Base-by-base conservation (phyloP, 1,140 invertebrate genomes). In the Delia radicum region DNA sequence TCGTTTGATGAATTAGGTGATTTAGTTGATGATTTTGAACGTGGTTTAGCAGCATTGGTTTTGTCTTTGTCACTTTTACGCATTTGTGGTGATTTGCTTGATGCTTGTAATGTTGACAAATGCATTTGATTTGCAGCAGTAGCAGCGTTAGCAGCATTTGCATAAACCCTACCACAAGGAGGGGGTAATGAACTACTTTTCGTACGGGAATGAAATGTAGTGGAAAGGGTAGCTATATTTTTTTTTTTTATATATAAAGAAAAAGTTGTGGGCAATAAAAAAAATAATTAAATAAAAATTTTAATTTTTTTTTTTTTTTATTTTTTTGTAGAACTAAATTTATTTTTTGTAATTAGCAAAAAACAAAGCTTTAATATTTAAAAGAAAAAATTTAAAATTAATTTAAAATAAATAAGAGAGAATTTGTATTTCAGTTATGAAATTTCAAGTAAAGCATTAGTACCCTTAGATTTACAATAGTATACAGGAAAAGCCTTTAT, bases 201-300 rank as follows among this genome's bases (percentile, higher is more conserved):
- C 81, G 87, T 87, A 82, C 87, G 87, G 82, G 85, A 85, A 83
- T 87, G 87, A 81, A 85, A 84, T 85, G 87, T 85, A 81, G 87
- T 87, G 81, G 85, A 84, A 81, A 88, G 82, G 86, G 87, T 88
- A 77, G 87, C 87, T 88, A 87, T 82, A 88, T 69, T n/a, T n/a
- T n/a, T 21, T 55, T 55, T 55, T 21, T 55, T 8, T 55, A 6
- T 42, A 3, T 42, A 15, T 42, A 1, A 42, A 42, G n/a, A 42
- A 42, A 55, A 55, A 18, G 5, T 21, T 21, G 48, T 55, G 48
- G 48, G 48, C 21, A 55, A 55, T 55, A 55, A 48, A 55, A 55
- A 18, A 55, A 55, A 18, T 55, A 55, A 55, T 21, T 55, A 55
- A 55, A 55, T 55, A 18, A 55, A 55, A 55, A 55, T 24, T n/a